Percentiles rank a stretch among this genome's conserved stretches.
Evolutionary conservation across 2,888 invertebrate genomes (phyloP).

Genomic region (Marronus borbonicus): DNA sequence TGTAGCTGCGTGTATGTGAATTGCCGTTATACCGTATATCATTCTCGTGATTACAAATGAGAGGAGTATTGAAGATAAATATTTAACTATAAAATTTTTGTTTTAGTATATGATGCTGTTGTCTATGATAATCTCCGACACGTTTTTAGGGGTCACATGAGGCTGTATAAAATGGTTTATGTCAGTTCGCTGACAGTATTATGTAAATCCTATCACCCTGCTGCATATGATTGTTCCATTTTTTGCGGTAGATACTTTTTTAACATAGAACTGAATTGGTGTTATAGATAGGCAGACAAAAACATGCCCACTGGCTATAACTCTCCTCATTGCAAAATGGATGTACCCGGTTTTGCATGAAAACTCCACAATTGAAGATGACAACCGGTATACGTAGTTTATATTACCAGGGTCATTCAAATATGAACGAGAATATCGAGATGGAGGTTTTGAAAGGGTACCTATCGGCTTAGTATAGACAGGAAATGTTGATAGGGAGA

Average conservation of each 20-base stretch:
- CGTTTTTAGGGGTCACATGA: slow-evolving; percentile 31
- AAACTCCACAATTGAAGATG: too few species aligned
- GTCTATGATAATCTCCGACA: slow-evolving; percentile 22
- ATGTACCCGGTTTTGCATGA: too few species aligned
- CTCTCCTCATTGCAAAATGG: too few species aligned
- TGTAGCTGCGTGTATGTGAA: slow-evolving; percentile 27
- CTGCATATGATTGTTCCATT: not conserved
- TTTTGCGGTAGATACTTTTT: not conserved
- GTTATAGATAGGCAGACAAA: too few species aligned
- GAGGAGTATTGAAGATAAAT: slow-evolving; percentile 35
- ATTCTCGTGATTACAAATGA: slow-evolving; percentile 40
- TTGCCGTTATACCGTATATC: slow-evolving; percentile 39
- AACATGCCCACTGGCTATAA: too few species aligned
- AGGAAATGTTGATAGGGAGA: too few species aligned
- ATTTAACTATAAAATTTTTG: slow-evolving; percentile 45
- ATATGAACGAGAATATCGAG: too few species aligned
- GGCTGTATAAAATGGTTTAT: slow-evolving; percentile 18
- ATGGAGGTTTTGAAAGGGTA: too few species aligned
- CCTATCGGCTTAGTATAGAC: too few species aligned
- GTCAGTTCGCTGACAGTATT: slow-evolving; percentile 34
- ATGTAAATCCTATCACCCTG: slow-evolving; percentile 19
- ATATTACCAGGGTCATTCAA: too few species aligned
- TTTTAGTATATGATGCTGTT: slow-evolving; percentile 41
- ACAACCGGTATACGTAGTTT: too few species aligned
- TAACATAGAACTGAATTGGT: too few species aligned